A percentile compares a stretch with the other conserved stretches of the same genome.
Evolutionary conservation across 2,113 vertebrate genomes (phyloP).

Genomic region (Leptodactylus fuscus): DNA sequence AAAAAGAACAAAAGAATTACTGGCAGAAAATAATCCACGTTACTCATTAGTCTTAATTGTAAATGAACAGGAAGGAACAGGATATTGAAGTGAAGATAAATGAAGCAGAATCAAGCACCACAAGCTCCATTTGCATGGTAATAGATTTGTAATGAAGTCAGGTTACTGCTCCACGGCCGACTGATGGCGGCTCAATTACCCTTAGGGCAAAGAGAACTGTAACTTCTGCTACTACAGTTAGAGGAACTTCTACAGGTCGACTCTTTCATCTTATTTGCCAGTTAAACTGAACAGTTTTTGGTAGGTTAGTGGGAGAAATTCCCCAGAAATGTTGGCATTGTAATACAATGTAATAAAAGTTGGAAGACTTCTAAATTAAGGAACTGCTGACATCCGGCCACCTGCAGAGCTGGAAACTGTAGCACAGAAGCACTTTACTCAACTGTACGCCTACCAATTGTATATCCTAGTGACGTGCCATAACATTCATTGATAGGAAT

Average conservation of each 20-base stretch:
- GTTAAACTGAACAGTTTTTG: background rate
- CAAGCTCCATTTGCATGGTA: background rate
- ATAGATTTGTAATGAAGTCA: constrained; percentile 19
- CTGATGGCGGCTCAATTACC: background rate
- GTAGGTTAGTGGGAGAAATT: background rate
- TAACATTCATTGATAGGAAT: too few species aligned
- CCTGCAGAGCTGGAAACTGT: too few species aligned
- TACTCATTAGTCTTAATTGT: background rate
- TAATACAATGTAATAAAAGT: too few species aligned
- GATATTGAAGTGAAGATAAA: background rate
- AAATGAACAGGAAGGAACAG: background rate
- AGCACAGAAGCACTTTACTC: too few species aligned
- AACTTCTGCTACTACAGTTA: background rate
- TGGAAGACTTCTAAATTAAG: background rate
- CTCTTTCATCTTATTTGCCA: constrained; percentile 5
- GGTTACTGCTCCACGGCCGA: background rate
- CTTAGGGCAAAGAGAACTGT: background rate
- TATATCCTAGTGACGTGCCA: too few species aligned
- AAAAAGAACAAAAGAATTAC: background rate
- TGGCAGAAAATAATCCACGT: background rate
- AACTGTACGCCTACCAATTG: too few species aligned
- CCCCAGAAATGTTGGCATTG: background rate
- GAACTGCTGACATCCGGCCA: too few species aligned
- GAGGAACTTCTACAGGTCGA: background rate
- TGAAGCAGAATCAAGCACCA: background rate